These are phyloP conservation scores for Irena cyanogastra DNA, from an alignment of 2,113 vertebrate genomes.

Conservation along the genomic window DNA sequence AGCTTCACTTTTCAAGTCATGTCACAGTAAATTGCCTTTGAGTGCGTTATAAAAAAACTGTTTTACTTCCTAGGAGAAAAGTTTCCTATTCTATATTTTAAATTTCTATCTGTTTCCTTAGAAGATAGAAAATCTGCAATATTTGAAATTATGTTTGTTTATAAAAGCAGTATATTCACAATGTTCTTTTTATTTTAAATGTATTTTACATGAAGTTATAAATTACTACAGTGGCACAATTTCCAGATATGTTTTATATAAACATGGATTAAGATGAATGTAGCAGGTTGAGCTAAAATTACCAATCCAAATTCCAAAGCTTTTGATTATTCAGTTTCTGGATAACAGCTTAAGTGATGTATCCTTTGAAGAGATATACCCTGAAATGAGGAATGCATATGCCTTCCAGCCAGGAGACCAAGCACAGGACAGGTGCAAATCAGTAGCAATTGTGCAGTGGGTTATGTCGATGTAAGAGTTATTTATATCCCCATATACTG, in stretches of 20 bases:
- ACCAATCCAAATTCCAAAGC: neutral
- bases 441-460: neutral
- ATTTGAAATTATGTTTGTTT: neutral
- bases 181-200: neutral
- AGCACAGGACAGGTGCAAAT: neutral
- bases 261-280: neutral
- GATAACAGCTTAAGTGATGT: neutral
- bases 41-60: conserved; percentile 8
- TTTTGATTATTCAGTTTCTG: neutral
- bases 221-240: neutral
- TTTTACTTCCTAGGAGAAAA: neutral
- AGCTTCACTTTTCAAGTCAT: conserved; percentile 14
- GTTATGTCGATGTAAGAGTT: neutral
- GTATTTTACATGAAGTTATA: neutral
- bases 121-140: neutral
- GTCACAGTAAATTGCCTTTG: conserved; percentile 2
- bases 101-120: neutral
- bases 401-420: neutral
- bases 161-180: neutral
- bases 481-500: neutral
- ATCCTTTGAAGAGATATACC: neutral
- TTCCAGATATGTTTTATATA: neutral
- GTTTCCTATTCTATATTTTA: neutral
- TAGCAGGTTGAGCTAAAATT: neutral
- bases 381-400: neutral